Evolutionary conservation across 2,797 vertebrate species (phyloP).

Genomic region (Thamnophis elegans): DNA sequence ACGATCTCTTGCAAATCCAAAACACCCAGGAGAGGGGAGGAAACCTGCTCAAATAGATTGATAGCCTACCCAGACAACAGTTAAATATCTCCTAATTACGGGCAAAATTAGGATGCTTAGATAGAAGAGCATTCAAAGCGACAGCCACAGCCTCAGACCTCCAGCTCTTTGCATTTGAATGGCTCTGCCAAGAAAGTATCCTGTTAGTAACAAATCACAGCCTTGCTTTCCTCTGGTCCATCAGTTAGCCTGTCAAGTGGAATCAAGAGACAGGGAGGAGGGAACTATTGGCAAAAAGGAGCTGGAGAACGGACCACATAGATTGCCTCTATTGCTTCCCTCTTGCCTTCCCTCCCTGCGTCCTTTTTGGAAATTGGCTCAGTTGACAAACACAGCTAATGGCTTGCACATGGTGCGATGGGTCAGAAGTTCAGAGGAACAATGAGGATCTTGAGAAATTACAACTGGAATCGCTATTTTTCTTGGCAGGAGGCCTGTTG

Average conservation of each 20-base stretch:
- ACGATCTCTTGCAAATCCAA: slow-evolving; percentile 24
- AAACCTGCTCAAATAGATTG: not conserved
- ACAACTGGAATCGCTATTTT: slow-evolving; percentile 20
- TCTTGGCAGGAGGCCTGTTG: not conserved
- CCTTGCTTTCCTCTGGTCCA: not conserved
- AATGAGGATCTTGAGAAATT: slow-evolving; percentile 32
- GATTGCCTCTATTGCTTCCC: not conserved
- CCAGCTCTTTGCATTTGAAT: fast-evolving
- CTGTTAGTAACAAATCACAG: slow-evolving; percentile 12
- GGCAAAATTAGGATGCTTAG: not conserved
- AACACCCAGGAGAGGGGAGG: not conserved
- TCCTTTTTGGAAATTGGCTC: slow-evolving; percentile 9
- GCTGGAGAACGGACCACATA: not conserved
- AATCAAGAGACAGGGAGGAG: not conserved
- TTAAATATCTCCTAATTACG: slow-evolving; percentile 19
- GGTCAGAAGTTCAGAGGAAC: not conserved
- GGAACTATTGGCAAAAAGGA: not conserved
- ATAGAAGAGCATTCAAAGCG: slow-evolving; percentile 5
- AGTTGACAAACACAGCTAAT: slow-evolving; percentile 24
- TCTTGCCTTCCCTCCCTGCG: not conserved
- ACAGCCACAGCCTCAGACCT: not conserved
- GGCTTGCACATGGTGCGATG: not conserved
- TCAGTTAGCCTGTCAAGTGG: slow-evolving; percentile 1
- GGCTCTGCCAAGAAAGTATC: not conserved
- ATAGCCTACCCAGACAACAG: slow-evolving; percentile 9